Conservation (phyloP, 2,113 vertebrate genomes). For the Macquaria australasica region DNA sequence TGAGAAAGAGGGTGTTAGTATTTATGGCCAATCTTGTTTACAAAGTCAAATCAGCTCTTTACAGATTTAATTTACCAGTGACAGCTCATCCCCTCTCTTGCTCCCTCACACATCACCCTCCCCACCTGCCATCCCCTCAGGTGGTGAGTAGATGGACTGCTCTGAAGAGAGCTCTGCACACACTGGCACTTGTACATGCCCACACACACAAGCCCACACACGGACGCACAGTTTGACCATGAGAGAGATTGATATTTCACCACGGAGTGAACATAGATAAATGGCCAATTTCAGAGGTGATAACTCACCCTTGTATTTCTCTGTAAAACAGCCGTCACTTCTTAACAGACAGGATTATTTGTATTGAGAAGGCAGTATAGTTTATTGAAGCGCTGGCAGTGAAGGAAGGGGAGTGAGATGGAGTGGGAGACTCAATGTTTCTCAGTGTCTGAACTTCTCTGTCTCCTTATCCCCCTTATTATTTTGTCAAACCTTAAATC, state of each 20-base stretch:
- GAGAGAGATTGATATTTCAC: constrained; percentile 23
- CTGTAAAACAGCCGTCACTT: constrained; percentile 52
- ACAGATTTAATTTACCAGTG: constrained; percentile 77
- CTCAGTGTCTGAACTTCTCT: constrained; percentile 7
- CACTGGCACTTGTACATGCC: constrained; percentile 24
- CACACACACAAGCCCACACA: constrained; percentile 41
- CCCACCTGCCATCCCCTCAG: constrained; percentile 52
- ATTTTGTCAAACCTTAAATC: constrained; percentile 33
- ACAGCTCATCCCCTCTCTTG: constrained; percentile 57
- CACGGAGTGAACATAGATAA: constrained; percentile 40
- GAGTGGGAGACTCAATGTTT: constrained; percentile 13
- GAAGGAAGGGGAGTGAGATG: constrained; percentile 7
- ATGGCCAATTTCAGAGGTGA: constrained; percentile 49
- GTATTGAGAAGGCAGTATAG: constrained; percentile 51
- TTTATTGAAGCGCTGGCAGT: constrained; percentile 66
- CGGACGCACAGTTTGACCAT: constrained; percentile 23
- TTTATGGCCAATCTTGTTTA: constrained; percentile 79
- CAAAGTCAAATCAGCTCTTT: constrained; percentile 81
- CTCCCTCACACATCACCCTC: constrained; percentile 36
- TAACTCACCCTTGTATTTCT: constrained; percentile 65
- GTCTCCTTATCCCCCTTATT: constrained; percentile 25
- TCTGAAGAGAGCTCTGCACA: constrained; percentile 8
- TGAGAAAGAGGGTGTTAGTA: constrained; percentile 55
- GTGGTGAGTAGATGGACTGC: constrained; percentile 67
- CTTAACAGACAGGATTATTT: constrained; percentile 69